Base-by-base conservation (phyloP, 2,797 vertebrate species). In the Cottoperca gobio region DNA sequence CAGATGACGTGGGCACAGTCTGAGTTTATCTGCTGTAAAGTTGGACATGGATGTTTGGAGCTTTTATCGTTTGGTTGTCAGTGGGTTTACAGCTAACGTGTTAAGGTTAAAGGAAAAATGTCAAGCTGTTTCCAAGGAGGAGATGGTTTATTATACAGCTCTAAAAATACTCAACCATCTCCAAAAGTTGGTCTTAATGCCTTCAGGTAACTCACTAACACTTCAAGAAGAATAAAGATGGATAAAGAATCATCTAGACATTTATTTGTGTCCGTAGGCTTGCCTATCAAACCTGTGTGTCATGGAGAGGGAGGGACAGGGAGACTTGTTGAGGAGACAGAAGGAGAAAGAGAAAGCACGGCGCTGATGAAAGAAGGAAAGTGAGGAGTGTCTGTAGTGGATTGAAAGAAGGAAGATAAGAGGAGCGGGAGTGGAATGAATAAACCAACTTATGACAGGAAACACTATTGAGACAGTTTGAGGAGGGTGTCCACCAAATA, bases 161-260 rank as follows among this genome's bases (percentile, higher is more conserved):
- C 17, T 16, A 59, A 53, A 48, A 35, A 26, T 13, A 14, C 31
- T 14, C 4, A 52, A 48, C 24, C 40, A 39, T 37, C 8, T 24
- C 1, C 12, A 57, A 59, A 69, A 50, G 19, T 70, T 40, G n/a
- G 10, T 53, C 63, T 63, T 58, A 26, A 52, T 62, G 43, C n/a
- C 3, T 61, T 35, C 49, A 50, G 21, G 60, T 43, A 58, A 63
- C 5, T 63, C 16, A 8, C 8, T 4, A 57, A 33, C 8, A 16
- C 23, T 31, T 48, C 91, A 87, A 86, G 84, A 71, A 49, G 57
- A 63, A 82, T 43, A 59, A 76, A 91, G 74, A 83, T 70, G 76
- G 84, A 88, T 66, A 89, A 89, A 90, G 93, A 90, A 94, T 95
- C 94, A 96, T 95, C 94, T 95, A 96, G 95, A 96, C 94, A 91